phyloP scores from a whole-genome alignment of 2,797 vertebrate species.

The Oophaga sylvatica region DNA sequence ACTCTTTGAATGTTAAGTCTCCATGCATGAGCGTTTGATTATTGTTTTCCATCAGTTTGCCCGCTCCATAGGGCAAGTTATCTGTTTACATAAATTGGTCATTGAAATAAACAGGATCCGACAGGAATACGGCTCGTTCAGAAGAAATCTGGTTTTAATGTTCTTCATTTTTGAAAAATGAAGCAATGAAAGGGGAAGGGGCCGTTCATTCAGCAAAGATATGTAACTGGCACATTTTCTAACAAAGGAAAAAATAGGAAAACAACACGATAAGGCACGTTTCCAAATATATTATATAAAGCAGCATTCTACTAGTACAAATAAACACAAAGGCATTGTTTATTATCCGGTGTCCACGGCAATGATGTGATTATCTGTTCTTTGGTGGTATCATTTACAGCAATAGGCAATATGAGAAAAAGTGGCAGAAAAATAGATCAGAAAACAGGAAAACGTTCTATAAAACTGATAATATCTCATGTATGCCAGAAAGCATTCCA shows the following conservation, averaged over 20 bases:
- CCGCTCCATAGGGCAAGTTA: constrained; percentile 18
- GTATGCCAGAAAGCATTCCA: too few species aligned
- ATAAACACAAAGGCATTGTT: neutral
- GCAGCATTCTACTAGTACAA: neutral
- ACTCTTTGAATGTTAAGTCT: constrained; percentile 14
- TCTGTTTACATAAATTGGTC: constrained; percentile 27
- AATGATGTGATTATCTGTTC: neutral
- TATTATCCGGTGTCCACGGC: neutral
- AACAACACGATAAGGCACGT: neutral
- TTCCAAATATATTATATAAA: constrained; percentile 20
- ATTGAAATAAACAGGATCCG: constrained; percentile 51
- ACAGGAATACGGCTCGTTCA: constrained; percentile 37
- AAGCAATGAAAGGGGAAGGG: constrained; percentile 13
- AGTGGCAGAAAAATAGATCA: neutral
- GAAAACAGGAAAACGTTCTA: neutral
- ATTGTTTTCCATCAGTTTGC: constrained; percentile 24
- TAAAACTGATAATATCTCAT: too few species aligned
- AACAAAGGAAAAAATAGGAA: neutral
- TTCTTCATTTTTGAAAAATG: constrained; percentile 31
- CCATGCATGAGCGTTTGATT: constrained; percentile 18
- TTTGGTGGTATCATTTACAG: neutral
- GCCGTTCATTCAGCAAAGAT: constrained; percentile 12
- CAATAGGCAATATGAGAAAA: neutral
- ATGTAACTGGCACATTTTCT: constrained; percentile 18
- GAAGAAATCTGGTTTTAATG: constrained; percentile 59